phyloP scores from a whole-genome alignment of 1,140 invertebrate genomes.

The Brachionus manjavacas region DNA sequence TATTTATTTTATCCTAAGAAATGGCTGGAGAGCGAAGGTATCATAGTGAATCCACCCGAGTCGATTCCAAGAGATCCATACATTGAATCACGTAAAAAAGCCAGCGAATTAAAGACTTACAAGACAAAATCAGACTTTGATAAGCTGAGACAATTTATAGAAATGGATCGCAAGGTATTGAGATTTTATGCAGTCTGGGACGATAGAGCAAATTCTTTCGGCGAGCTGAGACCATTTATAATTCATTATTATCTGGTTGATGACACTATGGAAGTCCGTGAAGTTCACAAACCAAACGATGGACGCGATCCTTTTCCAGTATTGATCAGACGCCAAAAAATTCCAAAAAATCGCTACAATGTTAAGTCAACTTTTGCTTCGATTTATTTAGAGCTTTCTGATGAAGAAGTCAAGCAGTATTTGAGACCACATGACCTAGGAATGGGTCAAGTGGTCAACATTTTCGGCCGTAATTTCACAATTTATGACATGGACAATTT shows the following conservation, averaged over 20 bases:
- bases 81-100: constrained; percentile 55
- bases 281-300: constrained; percentile 66
- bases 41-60: constrained; percentile 70
- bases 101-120: constrained; percentile 51
- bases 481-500: constrained; percentile 74
- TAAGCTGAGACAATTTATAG: constrained; percentile 56
- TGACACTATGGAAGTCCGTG: constrained; percentile 71
- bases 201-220: constrained; percentile 67
- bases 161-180: constrained; percentile 58
- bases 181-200: constrained; percentile 76
- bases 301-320: constrained; percentile 70
- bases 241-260: constrained; percentile 71
- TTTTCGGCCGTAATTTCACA: constrained; percentile 73
- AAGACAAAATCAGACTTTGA: constrained; percentile 55
- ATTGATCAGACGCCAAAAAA: constrained; percentile 69
- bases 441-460: constrained; percentile 71
- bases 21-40: constrained; percentile 74
- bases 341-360: constrained; percentile 73
- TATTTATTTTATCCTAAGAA: constrained; percentile 60
- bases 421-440: constrained; percentile 71
- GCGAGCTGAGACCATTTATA: constrained; percentile 61
- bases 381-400: constrained; percentile 63
- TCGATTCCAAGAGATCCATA: constrained; percentile 69
- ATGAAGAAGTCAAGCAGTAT: constrained; percentile 69
- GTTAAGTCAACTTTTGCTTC: constrained; percentile 60